Conservation (phyloP, 2,888 invertebrate genomes). For the Lordiphosa fenestrarum region DNA sequence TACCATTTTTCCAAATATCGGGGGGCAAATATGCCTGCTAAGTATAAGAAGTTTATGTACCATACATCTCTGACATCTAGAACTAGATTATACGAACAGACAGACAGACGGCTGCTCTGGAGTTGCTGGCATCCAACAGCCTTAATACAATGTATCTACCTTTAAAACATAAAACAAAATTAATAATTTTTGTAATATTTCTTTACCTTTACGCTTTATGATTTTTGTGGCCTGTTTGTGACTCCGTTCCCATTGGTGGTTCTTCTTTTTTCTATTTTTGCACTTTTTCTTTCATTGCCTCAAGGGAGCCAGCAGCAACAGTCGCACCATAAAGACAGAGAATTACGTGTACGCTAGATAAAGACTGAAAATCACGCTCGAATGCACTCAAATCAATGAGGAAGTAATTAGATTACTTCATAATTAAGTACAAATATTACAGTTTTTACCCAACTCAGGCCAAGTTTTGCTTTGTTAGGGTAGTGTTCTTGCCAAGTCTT, state of each 20-base stretch:
- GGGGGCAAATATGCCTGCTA: no score
- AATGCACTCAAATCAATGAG: constrained; percentile 57
- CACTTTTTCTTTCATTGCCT: constrained; percentile 52
- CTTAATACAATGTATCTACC: no score
- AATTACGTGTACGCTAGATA: constrained; percentile 1
- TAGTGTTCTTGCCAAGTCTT: constrained; percentile 14
- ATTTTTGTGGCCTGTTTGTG: constrained; percentile 14
- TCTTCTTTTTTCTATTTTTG: constrained; percentile 16
- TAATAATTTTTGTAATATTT: no score
- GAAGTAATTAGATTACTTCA: constrained; percentile 63
- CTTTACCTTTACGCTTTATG: constrained; percentile 1
- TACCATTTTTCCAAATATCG: no score
- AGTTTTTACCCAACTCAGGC: neutral
- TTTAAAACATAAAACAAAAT: no score
- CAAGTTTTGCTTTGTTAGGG: constrained; percentile 7
- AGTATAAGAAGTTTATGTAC: no score
- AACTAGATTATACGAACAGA: no score
- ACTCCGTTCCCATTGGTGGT: constrained; percentile 11
- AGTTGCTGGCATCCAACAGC: no score
- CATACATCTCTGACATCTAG: no score
- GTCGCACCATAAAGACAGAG: neutral
- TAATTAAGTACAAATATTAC: constrained; percentile 2
- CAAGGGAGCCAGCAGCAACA: neutral
- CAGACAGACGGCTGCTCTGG: no score
- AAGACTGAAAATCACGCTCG: constrained; percentile 27